A percentile compares a stretch with the other conserved stretches of the same genome.
Conservation (phyloP, 2,888 invertebrate species). For the Drosophila fungiperda region DNA sequence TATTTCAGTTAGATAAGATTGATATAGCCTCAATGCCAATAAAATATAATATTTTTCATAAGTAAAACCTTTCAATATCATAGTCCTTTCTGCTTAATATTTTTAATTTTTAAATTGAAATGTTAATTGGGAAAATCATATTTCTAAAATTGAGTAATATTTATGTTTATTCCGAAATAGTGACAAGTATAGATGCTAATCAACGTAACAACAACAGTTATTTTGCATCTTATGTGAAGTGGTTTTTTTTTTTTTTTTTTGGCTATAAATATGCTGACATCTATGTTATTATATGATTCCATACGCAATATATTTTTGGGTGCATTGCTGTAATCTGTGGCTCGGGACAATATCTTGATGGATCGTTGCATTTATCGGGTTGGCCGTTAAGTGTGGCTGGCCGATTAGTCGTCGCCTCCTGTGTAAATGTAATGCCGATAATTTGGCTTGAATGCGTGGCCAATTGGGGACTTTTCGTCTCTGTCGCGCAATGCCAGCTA, state of each 20-base stretch:
- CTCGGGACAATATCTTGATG: conserved; percentile 69
- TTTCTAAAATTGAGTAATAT: neutral
- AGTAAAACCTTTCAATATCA: neutral
- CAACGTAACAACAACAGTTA: neutral
- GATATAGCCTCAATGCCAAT: neutral
- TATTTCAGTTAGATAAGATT: neutral
- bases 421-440: conserved; percentile 73
- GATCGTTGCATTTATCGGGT: conserved; percentile 53
- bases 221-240: neutral
- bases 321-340: conserved; percentile 9
- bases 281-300: conserved; percentile 1
- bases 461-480: conserved; percentile 57
- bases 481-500: conserved; percentile 41
- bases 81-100: neutral
- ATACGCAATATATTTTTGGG: neutral
- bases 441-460: conserved; percentile 72
- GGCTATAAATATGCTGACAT: neutral
- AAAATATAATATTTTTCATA: neutral
- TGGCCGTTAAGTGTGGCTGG: conserved; percentile 41
- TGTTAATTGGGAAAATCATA: neutral
- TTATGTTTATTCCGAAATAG: neutral
- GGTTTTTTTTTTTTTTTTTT: neutral
- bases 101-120: neutral
- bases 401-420: conserved; percentile 59
- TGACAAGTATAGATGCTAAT: neutral